Evolutionary conservation across 2,888 invertebrate genomes (phyloP), one percentile per base, ranked within the genome.

Genomic region (Nudaria mundana): DNA sequence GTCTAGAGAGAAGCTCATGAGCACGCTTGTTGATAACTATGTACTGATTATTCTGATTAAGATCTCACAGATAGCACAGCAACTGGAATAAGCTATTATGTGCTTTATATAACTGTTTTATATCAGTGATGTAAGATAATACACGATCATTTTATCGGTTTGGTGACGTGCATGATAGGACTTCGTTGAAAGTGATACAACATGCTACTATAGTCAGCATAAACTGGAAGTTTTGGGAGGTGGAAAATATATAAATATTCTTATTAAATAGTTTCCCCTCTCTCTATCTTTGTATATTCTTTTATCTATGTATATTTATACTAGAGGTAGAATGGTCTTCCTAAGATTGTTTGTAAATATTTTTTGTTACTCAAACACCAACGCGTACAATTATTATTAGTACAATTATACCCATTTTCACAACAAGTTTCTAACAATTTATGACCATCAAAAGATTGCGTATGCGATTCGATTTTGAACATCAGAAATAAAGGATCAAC

Each of bases 11-110:
- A 66, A 53, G 52, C 63, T 59, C 57, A 52, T 45, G 55, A 65
- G 69, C 85, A 84, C 83, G 83, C 71, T 67, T 66, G 42, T 52
- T 67, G 81, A 80, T 81, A 77, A 65, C 58, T 35, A 34, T 8
- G n/a, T n/a, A n/a, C n/a, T n/a, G n/a, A n/a, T n/a, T 8, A 16
- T 8, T 12, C 49, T 70, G 82, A 86, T 83, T 76, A 67, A 48
- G 54, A 81, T 81, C 78, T 66, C 53, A 47, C 43, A 71, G 82
- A 84, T 82, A 81, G 56, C 64, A 64, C 66, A 65, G 45, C 55
- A 29, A 57, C 58, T 63, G 60, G 62, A 67, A 65, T 52, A 35
- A 57, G 50, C 55, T 39, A 48, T 48, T 66, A 61, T 70, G 68
- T 66, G 62, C 63, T 54, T 43, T 46, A 54, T 53, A 55, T 64